A percentile compares a stretch with the other conserved stretches of the same genome.
phyloP scores from a whole-genome alignment of 1,140 invertebrate species.

The Apolygus lucorum region DNA sequence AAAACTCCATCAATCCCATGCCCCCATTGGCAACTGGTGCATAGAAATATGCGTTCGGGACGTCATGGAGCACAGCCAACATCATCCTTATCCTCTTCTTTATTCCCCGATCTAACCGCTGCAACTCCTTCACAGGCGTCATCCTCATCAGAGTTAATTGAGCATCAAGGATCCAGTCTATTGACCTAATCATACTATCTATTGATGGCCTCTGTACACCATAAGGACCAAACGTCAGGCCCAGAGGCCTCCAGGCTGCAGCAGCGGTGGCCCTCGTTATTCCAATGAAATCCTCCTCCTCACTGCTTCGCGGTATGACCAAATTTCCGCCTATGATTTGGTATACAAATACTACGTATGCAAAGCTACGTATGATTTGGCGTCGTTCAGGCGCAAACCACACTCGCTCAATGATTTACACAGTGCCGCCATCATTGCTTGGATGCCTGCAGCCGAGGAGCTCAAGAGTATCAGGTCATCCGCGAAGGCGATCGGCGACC shows the following conservation, averaged over 20 bases:
- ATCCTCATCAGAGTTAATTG: background rate
- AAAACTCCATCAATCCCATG: background rate
- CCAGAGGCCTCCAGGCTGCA: background rate
- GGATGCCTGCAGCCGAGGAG: background rate
- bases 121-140: background rate
- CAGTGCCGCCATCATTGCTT: background rate
- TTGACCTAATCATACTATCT: background rate
- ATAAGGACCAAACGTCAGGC: background rate
- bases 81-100: background rate
- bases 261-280: background rate
- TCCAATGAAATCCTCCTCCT: background rate
- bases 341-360: too few species aligned
- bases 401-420: background rate
- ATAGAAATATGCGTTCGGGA: background rate
- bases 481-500: conserved; percentile 22
- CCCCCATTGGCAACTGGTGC: background rate
- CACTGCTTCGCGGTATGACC: background rate
- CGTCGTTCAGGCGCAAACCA: background rate
- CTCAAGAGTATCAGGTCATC: conserved; percentile 24
- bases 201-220: background rate
- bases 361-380: background rate
- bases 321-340: background rate
- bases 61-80: background rate
- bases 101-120: background rate
- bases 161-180: background rate